Conservation (phyloP, 2,113 vertebrate species). For the Verasper variegatus region DNA sequence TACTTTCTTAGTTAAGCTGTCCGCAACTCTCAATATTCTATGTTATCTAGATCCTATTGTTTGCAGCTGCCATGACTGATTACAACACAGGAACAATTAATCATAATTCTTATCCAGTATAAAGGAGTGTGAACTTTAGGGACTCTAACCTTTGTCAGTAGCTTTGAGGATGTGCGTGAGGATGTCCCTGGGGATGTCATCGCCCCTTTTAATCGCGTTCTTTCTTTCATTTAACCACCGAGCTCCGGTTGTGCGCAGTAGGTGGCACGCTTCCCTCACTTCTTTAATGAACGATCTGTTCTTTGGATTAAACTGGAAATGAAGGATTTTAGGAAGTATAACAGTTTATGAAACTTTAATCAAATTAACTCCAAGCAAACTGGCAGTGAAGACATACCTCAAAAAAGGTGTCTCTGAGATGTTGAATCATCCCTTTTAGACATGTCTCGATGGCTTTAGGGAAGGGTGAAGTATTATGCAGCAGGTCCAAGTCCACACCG, state of each 20-base stretch:
- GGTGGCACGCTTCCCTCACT: constrained; percentile 78
- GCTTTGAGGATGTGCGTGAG: constrained; percentile 91
- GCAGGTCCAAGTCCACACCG: constrained; percentile 87
- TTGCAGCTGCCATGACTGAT: not conserved
- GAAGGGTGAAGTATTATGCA: constrained; percentile 76
- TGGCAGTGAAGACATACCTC: constrained; percentile 68
- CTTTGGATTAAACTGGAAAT: constrained; percentile 80
- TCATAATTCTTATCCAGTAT: not conserved
- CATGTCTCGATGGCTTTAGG: constrained; percentile 82
- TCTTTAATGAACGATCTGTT: constrained; percentile 82
- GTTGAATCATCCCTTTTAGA: constrained; percentile 81
- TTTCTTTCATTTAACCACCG: constrained; percentile 86
- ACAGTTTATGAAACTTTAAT: constrained; percentile 19
- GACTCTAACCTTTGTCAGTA: constrained; percentile 64
- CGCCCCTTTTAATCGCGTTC: constrained; percentile 81
- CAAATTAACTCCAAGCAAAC: not conserved
- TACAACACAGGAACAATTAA: not conserved
- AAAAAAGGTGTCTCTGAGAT: constrained; percentile 68
- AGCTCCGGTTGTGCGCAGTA: constrained; percentile 86
- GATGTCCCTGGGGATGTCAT: constrained; percentile 86
- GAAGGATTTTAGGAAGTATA: not conserved
- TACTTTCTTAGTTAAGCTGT: too few species aligned
- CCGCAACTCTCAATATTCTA: not conserved
- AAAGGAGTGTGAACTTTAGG: not conserved
- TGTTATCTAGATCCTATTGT: not conserved